Evolutionary conservation across 2,113 vertebrate genomes (phyloP), one percentile per base, ranked within the genome.

Genomic region (Paradisaea rubra): DNA sequence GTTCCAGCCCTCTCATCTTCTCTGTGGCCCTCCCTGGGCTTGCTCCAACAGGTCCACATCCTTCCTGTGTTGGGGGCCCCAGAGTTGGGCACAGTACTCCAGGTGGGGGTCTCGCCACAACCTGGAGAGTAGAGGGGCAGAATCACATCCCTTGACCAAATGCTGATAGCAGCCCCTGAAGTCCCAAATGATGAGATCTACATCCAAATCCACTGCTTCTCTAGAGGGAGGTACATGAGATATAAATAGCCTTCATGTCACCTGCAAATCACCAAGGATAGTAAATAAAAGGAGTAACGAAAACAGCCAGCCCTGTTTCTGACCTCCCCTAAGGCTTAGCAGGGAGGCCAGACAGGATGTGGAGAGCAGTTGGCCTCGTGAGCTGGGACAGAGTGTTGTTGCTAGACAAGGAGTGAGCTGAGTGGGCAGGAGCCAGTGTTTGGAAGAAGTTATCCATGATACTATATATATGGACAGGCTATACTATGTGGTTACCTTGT

Each of bases 381-480:
- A 81, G 31, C 23, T 39, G 47, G 10, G 18, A 8, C 13, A 39
- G 17, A 7, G 3, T 5, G 12, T 1, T 80, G 13, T 3, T 64
- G 17, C 19, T 20, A 23, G 15, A 68, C 3, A 8, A 22, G 24
- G 44, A 44, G 24, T 24, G 63, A 73, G 50, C 24, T 68, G 59
- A 49, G 33, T 6, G 44, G 64, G 47, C 49, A 56, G 49, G 37
- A 87, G 13, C 4, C 17, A 27, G 24, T 9, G 20, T 35, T 28
- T 54, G 57, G 20, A 72, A 87, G 45, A 49, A 76, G 25, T 27
- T 14, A 22, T 6, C 4, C 6, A 8, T 16, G 17, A 21, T 24
- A 2, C 50, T 30, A 0, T n/a, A 19, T 30, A 0, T 31, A 20
- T 1, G 8, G 44, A 15, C n/a, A 69, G 50, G 4, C 15, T 13